A percentile compares a stretch with the other conserved stretches of the same genome.
Conservation (phyloP, 2,888 invertebrate genomes). For the Callyntrura guangdongensis region DNA sequence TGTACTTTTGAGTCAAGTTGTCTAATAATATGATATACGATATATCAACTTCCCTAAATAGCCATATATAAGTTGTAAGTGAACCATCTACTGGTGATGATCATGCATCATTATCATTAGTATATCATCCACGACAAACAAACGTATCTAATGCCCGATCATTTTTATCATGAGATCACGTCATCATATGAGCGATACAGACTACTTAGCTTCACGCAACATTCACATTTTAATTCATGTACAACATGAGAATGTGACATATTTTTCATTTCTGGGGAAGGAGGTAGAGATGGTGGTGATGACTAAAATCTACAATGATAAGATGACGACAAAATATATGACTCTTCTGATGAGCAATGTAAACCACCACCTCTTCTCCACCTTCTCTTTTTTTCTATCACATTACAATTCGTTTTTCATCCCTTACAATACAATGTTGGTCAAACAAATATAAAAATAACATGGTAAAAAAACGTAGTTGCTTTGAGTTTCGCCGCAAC, state of each 20-base stretch:
- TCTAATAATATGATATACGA: not conserved
- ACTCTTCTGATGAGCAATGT: not conserved
- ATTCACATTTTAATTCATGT: not conserved
- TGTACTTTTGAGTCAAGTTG: not conserved
- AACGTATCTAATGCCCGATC: not conserved
- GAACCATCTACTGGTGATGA: not conserved
- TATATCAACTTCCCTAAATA: not conserved
- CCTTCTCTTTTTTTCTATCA: slow-evolving; percentile 7
- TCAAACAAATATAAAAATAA: slow-evolving; percentile 66
- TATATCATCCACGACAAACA: not conserved
- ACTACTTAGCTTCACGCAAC: not conserved
- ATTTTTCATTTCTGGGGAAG: not conserved
- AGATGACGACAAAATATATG: slow-evolving; percentile 38
- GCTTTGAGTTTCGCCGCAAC: slow-evolving; percentile 69
- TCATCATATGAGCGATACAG: not conserved
- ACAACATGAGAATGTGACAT: slow-evolving; percentile 15
- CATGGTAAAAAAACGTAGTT: slow-evolving; percentile 34
- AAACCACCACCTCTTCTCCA: not conserved
- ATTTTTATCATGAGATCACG: not conserved
- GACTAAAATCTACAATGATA: not conserved
- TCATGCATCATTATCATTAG: not conserved
- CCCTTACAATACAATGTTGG: slow-evolving; percentile 29
- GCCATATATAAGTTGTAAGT: too few species aligned
- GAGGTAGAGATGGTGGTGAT: too few species aligned
- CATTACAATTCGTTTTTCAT: slow-evolving; percentile 45